Percentiles rank a stretch among this genome's conserved stretches.
Conservation (phyloP, 2,797 vertebrate genomes). For the Pelodytes ibericus region DNA sequence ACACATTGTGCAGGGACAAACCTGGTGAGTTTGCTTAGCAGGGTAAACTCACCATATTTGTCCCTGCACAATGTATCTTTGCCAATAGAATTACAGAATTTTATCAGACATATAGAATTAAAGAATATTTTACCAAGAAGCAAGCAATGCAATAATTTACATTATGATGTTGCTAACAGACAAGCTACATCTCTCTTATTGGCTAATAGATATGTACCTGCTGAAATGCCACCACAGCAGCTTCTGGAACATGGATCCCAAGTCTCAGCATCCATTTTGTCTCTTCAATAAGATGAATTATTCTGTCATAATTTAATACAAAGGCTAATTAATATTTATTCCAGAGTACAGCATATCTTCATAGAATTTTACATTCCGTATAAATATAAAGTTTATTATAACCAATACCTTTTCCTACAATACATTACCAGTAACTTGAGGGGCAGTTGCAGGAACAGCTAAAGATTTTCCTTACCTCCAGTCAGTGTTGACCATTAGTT, state of each 20-base stretch:
- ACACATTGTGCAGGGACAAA: too few relatives aligned
- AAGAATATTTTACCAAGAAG: too few relatives aligned
- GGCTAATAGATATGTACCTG: constrained; percentile 44
- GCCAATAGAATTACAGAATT: too few relatives aligned
- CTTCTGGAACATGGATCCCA: constrained; percentile 44
- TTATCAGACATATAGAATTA: too few relatives aligned
- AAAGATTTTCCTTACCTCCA: constrained; percentile 26
- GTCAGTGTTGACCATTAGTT: constrained; percentile 47
- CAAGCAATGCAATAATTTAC: too few relatives aligned
- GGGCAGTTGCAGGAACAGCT: background rate
- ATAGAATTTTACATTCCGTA: background rate
- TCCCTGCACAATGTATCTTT: too few relatives aligned
- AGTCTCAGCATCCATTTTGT: constrained; percentile 54
- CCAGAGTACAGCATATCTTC: background rate
- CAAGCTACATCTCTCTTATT: too few relatives aligned
- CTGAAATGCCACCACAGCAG: constrained; percentile 41
- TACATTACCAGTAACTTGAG: background rate
- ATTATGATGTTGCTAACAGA: too few relatives aligned
- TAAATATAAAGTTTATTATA: background rate
- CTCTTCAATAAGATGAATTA: constrained; percentile 53
- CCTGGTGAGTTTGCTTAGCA: too few relatives aligned
- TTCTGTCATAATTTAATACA: constrained; percentile 25
- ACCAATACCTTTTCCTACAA: background rate
- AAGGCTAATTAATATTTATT: background rate
- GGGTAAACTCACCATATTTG: too few relatives aligned